phyloP scores from a whole-genome alignment of 1,140 invertebrate species.

The Paraescarpia echinospica region DNA sequence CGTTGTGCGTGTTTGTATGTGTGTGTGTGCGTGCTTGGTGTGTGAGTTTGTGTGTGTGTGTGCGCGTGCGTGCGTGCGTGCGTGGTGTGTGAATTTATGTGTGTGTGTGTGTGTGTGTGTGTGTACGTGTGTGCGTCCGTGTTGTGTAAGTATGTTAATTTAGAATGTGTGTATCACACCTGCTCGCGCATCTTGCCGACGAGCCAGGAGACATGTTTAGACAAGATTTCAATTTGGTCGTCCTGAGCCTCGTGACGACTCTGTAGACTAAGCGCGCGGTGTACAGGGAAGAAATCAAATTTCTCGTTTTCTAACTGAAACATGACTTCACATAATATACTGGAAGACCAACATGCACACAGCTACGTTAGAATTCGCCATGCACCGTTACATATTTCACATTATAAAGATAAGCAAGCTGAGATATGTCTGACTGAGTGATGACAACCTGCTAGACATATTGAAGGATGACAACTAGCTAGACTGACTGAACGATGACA shows the following conservation, averaged over 20 bases:
- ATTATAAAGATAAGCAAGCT: no score
- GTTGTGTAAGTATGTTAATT: no score
- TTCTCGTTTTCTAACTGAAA: constrained; percentile 45
- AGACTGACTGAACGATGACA: not conserved
- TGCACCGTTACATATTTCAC: not conserved
- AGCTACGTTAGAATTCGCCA: not conserved
- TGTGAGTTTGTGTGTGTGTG: not conserved
- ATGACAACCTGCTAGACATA: not conserved
- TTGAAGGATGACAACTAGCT: not conserved
- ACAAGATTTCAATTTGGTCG: not conserved
- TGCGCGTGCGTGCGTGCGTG: not conserved
- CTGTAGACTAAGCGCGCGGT: constrained; percentile 51
- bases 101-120: not conserved
- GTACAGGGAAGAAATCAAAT: constrained; percentile 57
- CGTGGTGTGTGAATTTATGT: not conserved
- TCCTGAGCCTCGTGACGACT: constrained; percentile 18
- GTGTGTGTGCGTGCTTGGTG: not conserved
- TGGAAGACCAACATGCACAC: not conserved
- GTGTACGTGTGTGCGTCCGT: no score
- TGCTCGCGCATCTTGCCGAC: not conserved
- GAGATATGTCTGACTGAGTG: not conserved
- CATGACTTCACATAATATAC: not conserved
- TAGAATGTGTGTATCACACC: not conserved
- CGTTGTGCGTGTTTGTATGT: not conserved
- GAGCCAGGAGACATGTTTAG: not conserved